Conservation (phyloP, 2,888 invertebrate genomes). For the Acanthosepion esculentum region DNA sequence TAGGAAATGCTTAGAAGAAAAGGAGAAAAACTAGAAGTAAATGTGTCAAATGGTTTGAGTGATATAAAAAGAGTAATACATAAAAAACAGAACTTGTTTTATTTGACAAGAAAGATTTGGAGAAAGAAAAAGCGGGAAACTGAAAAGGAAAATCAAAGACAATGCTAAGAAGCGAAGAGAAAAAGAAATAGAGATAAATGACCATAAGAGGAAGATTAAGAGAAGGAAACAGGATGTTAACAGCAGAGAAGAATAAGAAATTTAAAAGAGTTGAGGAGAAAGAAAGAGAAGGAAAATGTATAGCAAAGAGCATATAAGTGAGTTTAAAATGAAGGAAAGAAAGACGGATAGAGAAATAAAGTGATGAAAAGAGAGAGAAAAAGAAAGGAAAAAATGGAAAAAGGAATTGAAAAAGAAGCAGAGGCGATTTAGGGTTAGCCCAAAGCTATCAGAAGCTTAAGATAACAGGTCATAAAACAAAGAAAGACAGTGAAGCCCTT, state of each 20-base stretch:
- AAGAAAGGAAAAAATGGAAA: not conserved
- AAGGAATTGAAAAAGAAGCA: not conserved
- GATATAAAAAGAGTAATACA: no score
- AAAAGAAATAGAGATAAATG: no score
- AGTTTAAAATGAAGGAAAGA: not conserved
- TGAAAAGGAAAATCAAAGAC: not conserved
- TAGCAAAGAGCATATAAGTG: not conserved
- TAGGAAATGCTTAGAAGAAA: no score
- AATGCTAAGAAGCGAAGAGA: not conserved
- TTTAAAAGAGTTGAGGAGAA: no score
- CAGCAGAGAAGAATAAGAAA: no score
- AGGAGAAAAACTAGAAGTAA: no score
- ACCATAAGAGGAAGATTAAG: no score
- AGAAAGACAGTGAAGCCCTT: conserved; percentile 33
- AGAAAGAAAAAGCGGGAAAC: not conserved
- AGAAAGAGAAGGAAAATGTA: no score
- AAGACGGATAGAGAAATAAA: not conserved
- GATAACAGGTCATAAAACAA: conserved; percentile 21
- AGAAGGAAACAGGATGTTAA: not conserved
- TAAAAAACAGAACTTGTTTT: no score
- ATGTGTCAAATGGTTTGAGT: no score
- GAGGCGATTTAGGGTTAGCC: not conserved
- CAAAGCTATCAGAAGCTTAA: not conserved
- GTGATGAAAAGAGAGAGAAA: not conserved
- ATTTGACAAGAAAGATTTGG: no score